These are phyloP conservation scores for Hippopotamus amphibius DNA, from an alignment of 2,113 vertebrate genomes.

Conservation along the genomic window DNA sequence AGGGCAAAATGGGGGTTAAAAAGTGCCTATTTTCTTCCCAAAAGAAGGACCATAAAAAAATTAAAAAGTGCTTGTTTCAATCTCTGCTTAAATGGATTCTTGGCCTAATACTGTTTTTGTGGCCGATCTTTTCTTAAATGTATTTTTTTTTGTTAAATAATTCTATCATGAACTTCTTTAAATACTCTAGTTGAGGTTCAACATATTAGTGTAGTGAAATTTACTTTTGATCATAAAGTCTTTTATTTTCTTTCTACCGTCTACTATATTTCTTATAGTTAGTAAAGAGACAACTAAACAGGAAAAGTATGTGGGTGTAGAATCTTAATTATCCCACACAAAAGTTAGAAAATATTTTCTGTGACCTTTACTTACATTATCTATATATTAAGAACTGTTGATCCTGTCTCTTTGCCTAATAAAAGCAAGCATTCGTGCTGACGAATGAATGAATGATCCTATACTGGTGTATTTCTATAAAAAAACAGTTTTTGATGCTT, in stretches of 20 bases:
- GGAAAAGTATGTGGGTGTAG: background rate
- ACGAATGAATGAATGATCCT: background rate
- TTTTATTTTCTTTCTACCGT: background rate
- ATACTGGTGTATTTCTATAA: background rate
- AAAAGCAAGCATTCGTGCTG: background rate
- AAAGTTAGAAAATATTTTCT: constrained; percentile 31
- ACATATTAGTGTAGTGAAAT: background rate
- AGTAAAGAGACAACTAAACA: background rate
- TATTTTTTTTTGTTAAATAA: background rate
- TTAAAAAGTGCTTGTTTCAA: background rate
- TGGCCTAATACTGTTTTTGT: background rate
- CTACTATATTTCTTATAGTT: background rate
- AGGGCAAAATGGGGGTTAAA: background rate
- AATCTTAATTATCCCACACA: background rate
- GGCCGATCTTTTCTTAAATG: background rate
- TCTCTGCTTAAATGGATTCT: background rate
- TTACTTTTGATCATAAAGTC: background rate
- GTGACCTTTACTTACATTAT: background rate
- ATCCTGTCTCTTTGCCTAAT: background rate
- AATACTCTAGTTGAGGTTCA: background rate
- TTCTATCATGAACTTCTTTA: background rate
- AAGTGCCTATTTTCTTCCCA: background rate
- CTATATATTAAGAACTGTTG: background rate
- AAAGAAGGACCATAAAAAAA: background rate
- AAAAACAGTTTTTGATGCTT: background rate